Conservation (phyloP, 2,888 invertebrate genomes). For the Dicyrtomina minuta region DNA sequence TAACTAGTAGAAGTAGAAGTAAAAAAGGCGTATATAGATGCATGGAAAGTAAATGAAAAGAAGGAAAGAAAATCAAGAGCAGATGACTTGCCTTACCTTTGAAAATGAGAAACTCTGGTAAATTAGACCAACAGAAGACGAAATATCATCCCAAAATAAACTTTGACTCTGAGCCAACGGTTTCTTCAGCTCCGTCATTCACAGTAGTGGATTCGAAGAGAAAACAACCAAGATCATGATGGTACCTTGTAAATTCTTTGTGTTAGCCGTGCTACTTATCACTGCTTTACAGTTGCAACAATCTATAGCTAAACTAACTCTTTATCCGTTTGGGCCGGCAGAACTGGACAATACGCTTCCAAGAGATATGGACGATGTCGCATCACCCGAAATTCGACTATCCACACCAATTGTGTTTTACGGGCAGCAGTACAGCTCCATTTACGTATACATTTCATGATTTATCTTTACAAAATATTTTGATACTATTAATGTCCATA, state of each 20-base stretch:
- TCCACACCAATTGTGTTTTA: constrained; percentile 77
- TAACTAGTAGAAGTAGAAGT: constrained; percentile 17
- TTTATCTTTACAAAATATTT: neutral
- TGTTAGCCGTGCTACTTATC: constrained; percentile 4
- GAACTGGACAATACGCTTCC: constrained; percentile 61
- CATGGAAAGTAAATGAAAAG: constrained; percentile 28
- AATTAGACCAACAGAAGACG: constrained; percentile 33
- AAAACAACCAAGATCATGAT: constrained; percentile 38
- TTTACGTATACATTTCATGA: constrained; percentile 77
- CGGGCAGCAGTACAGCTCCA: constrained; percentile 70
- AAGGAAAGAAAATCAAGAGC: too few species aligned
- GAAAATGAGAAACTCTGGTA: constrained; percentile 41
- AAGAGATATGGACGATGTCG: constrained; percentile 62
- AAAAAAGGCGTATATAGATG: constrained; percentile 9
- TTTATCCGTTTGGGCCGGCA: constrained; percentile 65
- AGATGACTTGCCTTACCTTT: constrained; percentile 33
- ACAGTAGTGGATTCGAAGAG: constrained; percentile 47
- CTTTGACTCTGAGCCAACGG: constrained; percentile 54
- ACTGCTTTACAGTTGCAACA: constrained; percentile 1
- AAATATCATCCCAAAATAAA: constrained; percentile 53
- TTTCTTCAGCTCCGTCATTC: constrained; percentile 49
- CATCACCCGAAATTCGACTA: constrained; percentile 67
- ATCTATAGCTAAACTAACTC: neutral
- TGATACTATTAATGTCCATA: neutral
- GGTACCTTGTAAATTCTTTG: neutral